Evolutionary conservation across 2,888 invertebrate genomes (phyloP), one percentile per base, ranked within the genome.

Genomic region (Selenia dentaria): DNA sequence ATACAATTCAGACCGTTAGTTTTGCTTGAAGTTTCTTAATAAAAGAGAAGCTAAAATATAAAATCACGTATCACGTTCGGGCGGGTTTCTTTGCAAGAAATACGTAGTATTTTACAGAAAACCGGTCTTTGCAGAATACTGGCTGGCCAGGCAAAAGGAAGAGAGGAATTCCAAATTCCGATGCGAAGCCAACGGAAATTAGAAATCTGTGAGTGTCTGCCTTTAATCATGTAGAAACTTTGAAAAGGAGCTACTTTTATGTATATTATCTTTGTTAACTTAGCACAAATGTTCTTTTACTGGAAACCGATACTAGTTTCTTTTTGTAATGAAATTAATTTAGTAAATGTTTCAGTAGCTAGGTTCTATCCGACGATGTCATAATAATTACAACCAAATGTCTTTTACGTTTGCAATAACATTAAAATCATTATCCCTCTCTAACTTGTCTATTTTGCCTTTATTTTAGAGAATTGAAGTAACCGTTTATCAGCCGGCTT

Each of bases 201-300:
- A 52, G 56, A 49, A 59, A 50, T 47, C 54, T 56, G 51, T 48
- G 54, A 44, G 52, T 38, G 54, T 50, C 50, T 50, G 51, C 50
- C 59, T 59, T 59, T 56, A 59, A 59, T 56, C 56, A 52, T 54
- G 41, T 31, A 36, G 14, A 37, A 37, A 1, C n/a, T n/a, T n/a
- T n/a, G n/a, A n/a, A n/a, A n/a, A n/a, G n/a, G n/a, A n/a, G n/a
- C n/a, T n/a, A n/a, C n/a, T n/a, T n/a, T n/a, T n/a, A n/a, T n/a
- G n/a, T n/a, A n/a, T n/a, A n/a, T n/a, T n/a, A n/a, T n/a, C n/a
- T n/a, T n/a, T n/a, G n/a, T n/a, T n/a, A n/a, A n/a, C n/a, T n/a
- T n/a, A n/a, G n/a, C n/a, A n/a, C n/a, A n/a, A n/a, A n/a, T n/a
- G n/a, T n/a, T n/a, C n/a, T n/a, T n/a, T n/a, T n/a, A n/a, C n/a